Evolutionary conservation across 2,797 vertebrate species (phyloP).

Genomic region (Setipinna tenuifilis): DNA sequence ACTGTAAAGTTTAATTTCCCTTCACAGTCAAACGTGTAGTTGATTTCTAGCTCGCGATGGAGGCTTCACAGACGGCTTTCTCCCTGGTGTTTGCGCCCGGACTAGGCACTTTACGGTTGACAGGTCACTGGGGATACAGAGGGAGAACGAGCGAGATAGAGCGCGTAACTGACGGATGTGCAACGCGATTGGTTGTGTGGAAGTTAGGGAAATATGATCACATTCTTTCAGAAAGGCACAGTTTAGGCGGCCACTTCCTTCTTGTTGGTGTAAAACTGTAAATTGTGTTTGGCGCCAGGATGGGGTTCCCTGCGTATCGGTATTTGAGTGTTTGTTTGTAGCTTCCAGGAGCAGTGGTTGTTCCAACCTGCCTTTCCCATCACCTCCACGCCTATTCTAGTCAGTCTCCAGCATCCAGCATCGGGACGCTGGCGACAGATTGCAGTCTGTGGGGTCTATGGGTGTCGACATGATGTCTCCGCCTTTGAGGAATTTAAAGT

Average conservation of each 20-base stretch:
- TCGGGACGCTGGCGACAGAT: conserved; percentile 21
- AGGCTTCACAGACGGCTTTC: neutral
- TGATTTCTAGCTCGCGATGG: neutral
- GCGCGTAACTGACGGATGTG: neutral
- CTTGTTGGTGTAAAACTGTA: neutral
- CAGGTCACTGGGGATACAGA: conserved; percentile 14
- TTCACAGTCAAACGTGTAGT: neutral
- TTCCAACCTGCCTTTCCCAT: neutral
- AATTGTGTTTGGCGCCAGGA: neutral
- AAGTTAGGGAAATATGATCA: conserved; percentile 2
- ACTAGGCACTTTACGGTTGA: conserved; percentile 14
- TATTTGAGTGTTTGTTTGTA: conserved; percentile 29
- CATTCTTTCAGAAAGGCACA: neutral
- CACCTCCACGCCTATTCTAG: conserved; percentile 19
- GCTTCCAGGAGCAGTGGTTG: neutral
- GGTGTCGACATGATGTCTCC: conserved; percentile 73
- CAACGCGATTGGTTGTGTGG: neutral
- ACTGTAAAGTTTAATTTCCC: neutral
- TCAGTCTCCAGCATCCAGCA: conserved; percentile 27
- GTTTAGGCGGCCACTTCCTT: neutral
- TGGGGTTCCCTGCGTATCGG: neutral
- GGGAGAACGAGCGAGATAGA: neutral
- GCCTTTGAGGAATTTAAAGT: conserved; percentile 77
- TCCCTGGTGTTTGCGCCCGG: neutral
- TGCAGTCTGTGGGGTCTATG: conserved; percentile 12